Conservation (phyloP, 2,888 invertebrate genomes). For the Chloroclystis v-ata region DNA sequence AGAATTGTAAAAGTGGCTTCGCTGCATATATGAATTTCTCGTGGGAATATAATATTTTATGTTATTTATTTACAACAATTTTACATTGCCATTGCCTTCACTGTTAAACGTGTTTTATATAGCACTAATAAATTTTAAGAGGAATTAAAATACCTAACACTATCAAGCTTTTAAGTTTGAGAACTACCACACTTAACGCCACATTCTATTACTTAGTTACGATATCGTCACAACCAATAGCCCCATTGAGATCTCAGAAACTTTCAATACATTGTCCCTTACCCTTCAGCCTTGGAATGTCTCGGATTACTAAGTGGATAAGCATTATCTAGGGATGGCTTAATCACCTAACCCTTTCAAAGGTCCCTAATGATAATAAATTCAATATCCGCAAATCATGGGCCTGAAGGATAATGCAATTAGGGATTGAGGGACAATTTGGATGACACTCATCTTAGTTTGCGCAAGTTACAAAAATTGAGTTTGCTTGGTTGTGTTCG, state of each 20-base stretch:
- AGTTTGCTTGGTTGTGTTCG: too few relatives aligned
- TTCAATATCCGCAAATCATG: slow-evolving; percentile 63
- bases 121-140: too few relatives aligned
- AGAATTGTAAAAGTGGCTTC: too few relatives aligned
- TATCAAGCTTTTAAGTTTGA: too few relatives aligned
- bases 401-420: slow-evolving; percentile 34
- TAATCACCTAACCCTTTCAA: slow-evolving; percentile 56
- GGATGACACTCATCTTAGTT: neutral
- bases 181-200: neutral
- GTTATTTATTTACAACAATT: too few relatives aligned
- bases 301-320: slow-evolving; percentile 38
- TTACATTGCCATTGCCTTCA: too few relatives aligned
- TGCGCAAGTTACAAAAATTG: too few relatives aligned
- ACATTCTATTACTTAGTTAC: slow-evolving; percentile 7
- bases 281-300: slow-evolving; percentile 34
- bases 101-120: too few relatives aligned
- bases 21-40: too few relatives aligned
- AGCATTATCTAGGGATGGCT: slow-evolving; percentile 49
- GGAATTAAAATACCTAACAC: too few relatives aligned
- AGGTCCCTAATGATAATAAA: slow-evolving; percentile 57
- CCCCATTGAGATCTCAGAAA: slow-evolving; percentile 17
- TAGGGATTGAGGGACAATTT: slow-evolving; percentile 19
- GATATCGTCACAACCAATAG: slow-evolving; percentile 7
- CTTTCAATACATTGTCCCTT: slow-evolving; percentile 16
- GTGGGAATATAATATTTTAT: too few relatives aligned